Evolutionary conservation across 1,140 invertebrate species (phyloP).

Genomic region (Drosophila willistoni): DNA sequence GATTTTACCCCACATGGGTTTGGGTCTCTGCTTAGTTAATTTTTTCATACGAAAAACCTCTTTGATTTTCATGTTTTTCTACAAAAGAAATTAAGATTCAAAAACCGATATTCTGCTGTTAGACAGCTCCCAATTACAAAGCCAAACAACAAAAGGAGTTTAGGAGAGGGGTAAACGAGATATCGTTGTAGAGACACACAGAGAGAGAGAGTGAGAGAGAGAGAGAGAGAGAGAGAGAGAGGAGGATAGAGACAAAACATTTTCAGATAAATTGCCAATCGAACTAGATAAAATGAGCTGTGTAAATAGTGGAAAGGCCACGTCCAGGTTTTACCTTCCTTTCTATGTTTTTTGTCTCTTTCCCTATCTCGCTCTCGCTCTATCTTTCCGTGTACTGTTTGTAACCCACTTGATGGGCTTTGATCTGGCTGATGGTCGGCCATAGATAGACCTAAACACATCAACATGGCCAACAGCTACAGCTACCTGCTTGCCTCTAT

Average conservation of each 20-base stretch:
- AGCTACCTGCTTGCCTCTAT: slow-evolving; percentile 12
- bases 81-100: slow-evolving; percentile 77
- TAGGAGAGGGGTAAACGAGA: neutral
- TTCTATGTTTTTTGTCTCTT: neutral
- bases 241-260: slow-evolving; percentile 34
- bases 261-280: slow-evolving; percentile 79
- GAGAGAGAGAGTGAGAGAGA: neutral
- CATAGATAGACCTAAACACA: slow-evolving; percentile 54
- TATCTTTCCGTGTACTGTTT: neutral
- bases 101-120: slow-evolving; percentile 67
- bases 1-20: slow-evolving; percentile 35
- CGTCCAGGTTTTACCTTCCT: slow-evolving; percentile 29
- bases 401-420: slow-evolving; percentile 27
- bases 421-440: slow-evolving; percentile 60
- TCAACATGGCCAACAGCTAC: slow-evolving; percentile 12
- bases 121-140: slow-evolving; percentile 57
- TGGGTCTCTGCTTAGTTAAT: slow-evolving; percentile 61
- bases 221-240: neutral
- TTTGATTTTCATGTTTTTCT: slow-evolving; percentile 42
- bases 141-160: slow-evolving; percentile 27
- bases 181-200: neutral
- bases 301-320: slow-evolving; percentile 75
- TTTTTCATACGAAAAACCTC: slow-evolving; percentile 51
- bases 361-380: slow-evolving; percentile 10
- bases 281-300: slow-evolving; percentile 78